Conservation (phyloP, 1,140 invertebrate genomes). For the Heliconius congener region DNA sequence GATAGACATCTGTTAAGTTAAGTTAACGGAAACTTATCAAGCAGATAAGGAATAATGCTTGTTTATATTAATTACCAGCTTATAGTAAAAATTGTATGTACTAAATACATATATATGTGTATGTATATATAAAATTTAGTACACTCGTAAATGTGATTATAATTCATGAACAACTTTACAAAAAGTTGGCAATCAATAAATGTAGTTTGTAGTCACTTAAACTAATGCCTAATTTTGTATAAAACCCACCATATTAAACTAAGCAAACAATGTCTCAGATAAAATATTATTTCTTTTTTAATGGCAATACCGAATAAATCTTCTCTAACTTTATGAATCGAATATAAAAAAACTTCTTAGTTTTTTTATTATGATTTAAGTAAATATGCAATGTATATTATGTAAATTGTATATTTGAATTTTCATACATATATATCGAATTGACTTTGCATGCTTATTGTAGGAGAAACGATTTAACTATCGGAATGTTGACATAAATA, state of each 20-base stretch:
- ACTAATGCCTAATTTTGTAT: not conserved
- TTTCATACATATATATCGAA: not conserved
- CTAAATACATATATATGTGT: constrained; percentile 9
- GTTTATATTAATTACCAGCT: not conserved
- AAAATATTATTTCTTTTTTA: not conserved
- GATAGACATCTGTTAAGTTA: not conserved
- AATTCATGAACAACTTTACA: not conserved
- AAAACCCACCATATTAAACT: constrained; percentile 9
- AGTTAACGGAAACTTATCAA: not conserved
- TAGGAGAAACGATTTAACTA: not conserved
- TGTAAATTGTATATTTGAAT: constrained; percentile 4
- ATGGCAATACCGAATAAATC: not conserved
- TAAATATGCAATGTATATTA: constrained; percentile 1
- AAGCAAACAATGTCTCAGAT: not conserved
- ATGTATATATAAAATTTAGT: constrained; percentile 7
- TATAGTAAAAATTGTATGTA: not conserved
- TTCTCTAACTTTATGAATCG: not conserved
- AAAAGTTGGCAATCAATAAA: constrained; percentile 7
- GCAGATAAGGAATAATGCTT: not conserved
- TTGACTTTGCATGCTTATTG: not conserved
- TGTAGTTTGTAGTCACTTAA: not conserved
- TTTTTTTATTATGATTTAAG: not conserved
- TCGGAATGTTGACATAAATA: not conserved
- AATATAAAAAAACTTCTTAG: not conserved
- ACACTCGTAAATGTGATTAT: not conserved